phyloP scores from a whole-genome alignment of 1,140 invertebrate species.

The Lasaia peninsularis region DNA sequence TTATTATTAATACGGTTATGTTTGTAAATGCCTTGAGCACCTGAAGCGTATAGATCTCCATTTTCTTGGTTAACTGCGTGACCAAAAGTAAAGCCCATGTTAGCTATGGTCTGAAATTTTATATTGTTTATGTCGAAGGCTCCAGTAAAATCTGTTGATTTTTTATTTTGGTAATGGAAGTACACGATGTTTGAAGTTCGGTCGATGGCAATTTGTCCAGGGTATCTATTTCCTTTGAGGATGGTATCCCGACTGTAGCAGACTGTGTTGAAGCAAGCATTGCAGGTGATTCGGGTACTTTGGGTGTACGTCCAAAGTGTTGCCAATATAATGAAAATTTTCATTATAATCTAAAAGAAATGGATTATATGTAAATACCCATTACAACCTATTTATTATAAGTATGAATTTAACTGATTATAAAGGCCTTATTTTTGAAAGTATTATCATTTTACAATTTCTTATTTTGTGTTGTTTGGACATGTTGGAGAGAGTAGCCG shows the following conservation, averaged over 20 bases:
- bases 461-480: no score
- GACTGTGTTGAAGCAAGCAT: constrained; percentile 44
- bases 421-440: no score
- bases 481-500: no score
- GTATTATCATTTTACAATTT: no score
- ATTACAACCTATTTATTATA: no score
- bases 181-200: constrained; percentile 44
- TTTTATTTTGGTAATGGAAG: constrained; percentile 45
- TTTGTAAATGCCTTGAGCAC: constrained; percentile 42
- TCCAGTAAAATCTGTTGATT: constrained; percentile 39
- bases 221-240: constrained; percentile 37
- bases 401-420: no score
- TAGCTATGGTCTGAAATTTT: constrained; percentile 31
- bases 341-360: constrained; percentile 25
- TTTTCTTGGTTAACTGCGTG: constrained; percentile 42
- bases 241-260: constrained; percentile 42
- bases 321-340: constrained; percentile 24
- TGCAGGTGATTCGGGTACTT: constrained; percentile 29
- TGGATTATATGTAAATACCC: no score
- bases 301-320: constrained; percentile 13
- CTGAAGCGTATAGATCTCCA: constrained; percentile 43
- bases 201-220: constrained; percentile 53
- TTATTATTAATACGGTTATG: constrained; percentile 36
- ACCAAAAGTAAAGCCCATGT: constrained; percentile 48
- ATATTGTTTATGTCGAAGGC: constrained; percentile 44